These are phyloP conservation scores for Perca flavescens DNA, from an alignment of 2,113 vertebrate species.

Conservation along the genomic window DNA sequence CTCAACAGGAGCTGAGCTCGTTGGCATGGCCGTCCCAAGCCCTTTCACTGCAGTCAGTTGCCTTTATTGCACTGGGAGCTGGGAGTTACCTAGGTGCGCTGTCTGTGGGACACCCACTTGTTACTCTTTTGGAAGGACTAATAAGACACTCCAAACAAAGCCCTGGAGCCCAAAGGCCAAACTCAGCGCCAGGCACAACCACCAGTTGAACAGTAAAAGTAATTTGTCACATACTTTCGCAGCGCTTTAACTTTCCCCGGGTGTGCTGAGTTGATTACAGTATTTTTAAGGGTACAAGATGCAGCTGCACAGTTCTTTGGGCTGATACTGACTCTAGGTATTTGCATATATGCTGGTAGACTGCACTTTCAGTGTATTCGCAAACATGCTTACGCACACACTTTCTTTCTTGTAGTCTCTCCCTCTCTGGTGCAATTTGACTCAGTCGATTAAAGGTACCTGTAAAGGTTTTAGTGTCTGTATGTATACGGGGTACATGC, in stretches of 20 bases:
- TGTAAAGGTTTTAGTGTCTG: conserved; percentile 12
- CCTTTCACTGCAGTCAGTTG: conserved; percentile 23
- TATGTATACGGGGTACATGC: conserved; percentile 1
- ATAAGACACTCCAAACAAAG: conserved; percentile 57
- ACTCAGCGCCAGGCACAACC: neutral
- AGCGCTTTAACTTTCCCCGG: conserved; percentile 28
- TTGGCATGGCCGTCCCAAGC: neutral
- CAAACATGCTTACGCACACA: neutral
- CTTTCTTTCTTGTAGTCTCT: neutral
- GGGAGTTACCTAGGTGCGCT: conserved; percentile 56
- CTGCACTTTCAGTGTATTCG: neutral
- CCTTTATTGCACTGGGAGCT: conserved; percentile 43
- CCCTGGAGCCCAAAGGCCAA: conserved; percentile 39
- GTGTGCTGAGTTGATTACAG: conserved; percentile 42
- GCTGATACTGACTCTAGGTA: conserved; percentile 8
- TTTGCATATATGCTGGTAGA: conserved; percentile 17
- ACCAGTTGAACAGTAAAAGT: conserved; percentile 55
- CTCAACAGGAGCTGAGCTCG: neutral
- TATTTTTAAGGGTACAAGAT: conserved; percentile 13
- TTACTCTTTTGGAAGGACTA: conserved; percentile 71
- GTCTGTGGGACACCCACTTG: conserved; percentile 49
- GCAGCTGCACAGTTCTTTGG: conserved; percentile 40
- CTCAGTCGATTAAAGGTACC: conserved; percentile 9
- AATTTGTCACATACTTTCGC: conserved; percentile 63
- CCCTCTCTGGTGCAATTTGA: neutral